Percentiles rank a stretch among this genome's conserved stretches.
phyloP scores from a whole-genome alignment of 2,113 vertebrate species.

The Melanotaenia duboulayi region DNA sequence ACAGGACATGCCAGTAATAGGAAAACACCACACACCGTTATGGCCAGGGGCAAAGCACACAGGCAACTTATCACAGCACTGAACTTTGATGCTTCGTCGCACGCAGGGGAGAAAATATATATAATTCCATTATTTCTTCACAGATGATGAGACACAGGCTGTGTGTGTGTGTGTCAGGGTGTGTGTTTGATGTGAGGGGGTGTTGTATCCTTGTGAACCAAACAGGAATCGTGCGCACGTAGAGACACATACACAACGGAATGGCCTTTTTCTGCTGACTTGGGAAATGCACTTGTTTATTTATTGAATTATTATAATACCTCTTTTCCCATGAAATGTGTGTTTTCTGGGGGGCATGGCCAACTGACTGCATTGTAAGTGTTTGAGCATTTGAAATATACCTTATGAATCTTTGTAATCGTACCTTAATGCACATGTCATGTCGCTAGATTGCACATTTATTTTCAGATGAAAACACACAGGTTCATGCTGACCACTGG shows the following conservation, averaged over 20 bases:
- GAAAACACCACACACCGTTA: conserved; percentile 82
- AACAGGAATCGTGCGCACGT: conserved; percentile 41
- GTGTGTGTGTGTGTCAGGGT: conserved; percentile 44
- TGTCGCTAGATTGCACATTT: conserved; percentile 51
- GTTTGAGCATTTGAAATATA: conserved; percentile 61
- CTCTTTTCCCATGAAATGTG: conserved; percentile 46
- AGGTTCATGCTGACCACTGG: not conserved
- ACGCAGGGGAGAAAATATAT: conserved; percentile 80
- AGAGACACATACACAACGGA: conserved; percentile 32
- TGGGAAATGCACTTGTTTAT: conserved; percentile 68
- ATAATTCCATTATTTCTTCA: conserved; percentile 90
- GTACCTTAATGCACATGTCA: conserved; percentile 53
- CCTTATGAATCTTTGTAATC: conserved; percentile 53
- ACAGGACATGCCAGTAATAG: conserved; percentile 86
- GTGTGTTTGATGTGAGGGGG: conserved; percentile 41
- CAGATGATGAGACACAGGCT: conserved; percentile 85
- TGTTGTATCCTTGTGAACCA: conserved; percentile 51
- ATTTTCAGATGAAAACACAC: conserved; percentile 34
- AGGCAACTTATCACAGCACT: conserved; percentile 82
- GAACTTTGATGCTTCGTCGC: conserved; percentile 83
- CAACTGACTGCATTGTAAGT: conserved; percentile 61
- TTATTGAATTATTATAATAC: conserved; percentile 76
- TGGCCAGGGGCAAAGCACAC: conserved; percentile 84
- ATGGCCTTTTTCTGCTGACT: conserved; percentile 71
- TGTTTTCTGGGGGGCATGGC: conserved; percentile 58